A percentile compares a stretch with the other conserved stretches of the same genome.
phyloP scores from a whole-genome alignment of 1,140 invertebrate genomes.

The Papilio dardanus region DNA sequence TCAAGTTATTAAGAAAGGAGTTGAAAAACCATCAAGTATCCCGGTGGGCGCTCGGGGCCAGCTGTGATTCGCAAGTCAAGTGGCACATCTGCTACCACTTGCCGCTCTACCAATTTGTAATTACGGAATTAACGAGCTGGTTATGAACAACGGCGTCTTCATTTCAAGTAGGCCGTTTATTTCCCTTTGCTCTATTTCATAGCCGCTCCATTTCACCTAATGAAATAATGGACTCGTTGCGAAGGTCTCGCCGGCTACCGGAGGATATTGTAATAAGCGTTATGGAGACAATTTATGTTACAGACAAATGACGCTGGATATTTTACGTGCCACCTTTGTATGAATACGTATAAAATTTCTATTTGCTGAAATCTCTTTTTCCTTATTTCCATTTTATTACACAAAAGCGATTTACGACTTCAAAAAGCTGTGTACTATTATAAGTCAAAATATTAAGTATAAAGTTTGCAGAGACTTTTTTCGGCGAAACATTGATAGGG shows the following conservation, averaged over 20 bases:
- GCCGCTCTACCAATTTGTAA: slow-evolving; percentile 75
- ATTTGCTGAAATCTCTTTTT: slow-evolving; percentile 1
- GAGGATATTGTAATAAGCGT: slow-evolving; percentile 61
- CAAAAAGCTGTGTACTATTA: background rate
- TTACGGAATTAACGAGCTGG: slow-evolving; percentile 80
- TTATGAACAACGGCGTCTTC: slow-evolving; percentile 81
- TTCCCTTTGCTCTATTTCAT: slow-evolving; percentile 76
- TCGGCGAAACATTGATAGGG: too few relatives aligned
- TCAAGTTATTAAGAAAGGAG: slow-evolving; percentile 41
- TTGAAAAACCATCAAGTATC: slow-evolving; percentile 57
- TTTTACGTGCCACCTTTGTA: slow-evolving; percentile 9
- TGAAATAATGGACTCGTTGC: slow-evolving; percentile 76
- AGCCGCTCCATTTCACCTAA: slow-evolving; percentile 75
- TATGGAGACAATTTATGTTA: slow-evolving; percentile 52
- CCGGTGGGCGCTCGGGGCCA: slow-evolving; percentile 55
- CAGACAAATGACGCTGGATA: slow-evolving; percentile 36
- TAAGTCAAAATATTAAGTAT: background rate
- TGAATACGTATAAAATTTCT: slow-evolving; percentile 5
- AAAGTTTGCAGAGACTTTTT: too few relatives aligned
- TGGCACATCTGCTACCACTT: slow-evolving; percentile 76
- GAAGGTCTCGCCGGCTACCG: slow-evolving; percentile 62
- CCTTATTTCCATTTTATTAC: slow-evolving; percentile 17
- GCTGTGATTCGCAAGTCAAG: slow-evolving; percentile 64
- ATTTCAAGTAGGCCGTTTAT: slow-evolving; percentile 76
- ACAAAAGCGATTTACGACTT: background rate